phyloP scores from a whole-genome alignment of 2,113 vertebrate species.

The Dermatemys mawii region DNA sequence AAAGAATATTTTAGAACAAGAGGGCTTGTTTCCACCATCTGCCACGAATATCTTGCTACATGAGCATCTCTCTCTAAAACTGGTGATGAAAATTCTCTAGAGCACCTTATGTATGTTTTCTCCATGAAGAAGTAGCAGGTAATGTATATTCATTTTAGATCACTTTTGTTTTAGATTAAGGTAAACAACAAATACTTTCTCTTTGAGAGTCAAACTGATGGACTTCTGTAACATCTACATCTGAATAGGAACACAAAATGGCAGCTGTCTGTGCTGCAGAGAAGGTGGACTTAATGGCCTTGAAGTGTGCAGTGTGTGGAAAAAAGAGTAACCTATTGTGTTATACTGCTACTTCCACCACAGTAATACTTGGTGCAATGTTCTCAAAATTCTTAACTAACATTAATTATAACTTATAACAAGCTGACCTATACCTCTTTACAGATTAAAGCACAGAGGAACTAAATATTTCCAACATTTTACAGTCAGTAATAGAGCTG shows the following conservation, averaged over 20 bases:
- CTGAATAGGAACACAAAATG: not conserved
- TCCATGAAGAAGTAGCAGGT: conserved; percentile 16
- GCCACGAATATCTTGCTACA: not conserved
- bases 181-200: conserved; percentile 27
- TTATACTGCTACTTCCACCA: not conserved
- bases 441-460: not conserved
- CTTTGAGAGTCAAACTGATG: not conserved
- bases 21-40: conserved; percentile 1
- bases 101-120: conserved; percentile 46
- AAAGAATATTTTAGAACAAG: not conserved
- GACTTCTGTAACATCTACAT: not conserved
- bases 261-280: not conserved
- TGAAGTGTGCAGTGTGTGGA: not conserved
- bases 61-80: conserved; percentile 44
- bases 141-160: conserved; percentile 29
- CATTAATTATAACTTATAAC: not conserved
- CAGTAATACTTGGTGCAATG: not conserved
- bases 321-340: not conserved
- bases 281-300: not conserved
- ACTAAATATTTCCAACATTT: not conserved
- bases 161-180: not conserved
- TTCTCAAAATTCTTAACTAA: not conserved
- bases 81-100: conserved; percentile 18
- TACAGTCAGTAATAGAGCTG: not conserved
- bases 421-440: not conserved